A percentile compares a stretch with the other conserved stretches of the same genome.
Evolutionary conservation across 2,113 vertebrate species (phyloP).

Genomic region (Cynocephalus volans): DNA sequence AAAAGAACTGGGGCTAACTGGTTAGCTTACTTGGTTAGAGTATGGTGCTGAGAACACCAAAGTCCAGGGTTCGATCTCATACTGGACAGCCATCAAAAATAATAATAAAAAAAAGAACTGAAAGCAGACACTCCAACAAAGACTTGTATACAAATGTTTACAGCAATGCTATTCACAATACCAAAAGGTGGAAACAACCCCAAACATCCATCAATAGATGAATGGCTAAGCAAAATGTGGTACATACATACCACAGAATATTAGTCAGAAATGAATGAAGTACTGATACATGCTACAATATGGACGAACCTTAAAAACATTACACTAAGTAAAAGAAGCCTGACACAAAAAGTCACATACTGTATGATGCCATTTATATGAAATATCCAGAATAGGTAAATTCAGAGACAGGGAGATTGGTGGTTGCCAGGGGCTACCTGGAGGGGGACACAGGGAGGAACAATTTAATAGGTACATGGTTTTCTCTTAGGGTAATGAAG

Average conservation of each 20-base stretch:
- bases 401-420: not conserved
- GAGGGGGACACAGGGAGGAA: not conserved
- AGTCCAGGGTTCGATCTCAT: no score
- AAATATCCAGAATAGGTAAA: conserved; percentile 6
- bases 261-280: no score
- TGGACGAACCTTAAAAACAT: not conserved
- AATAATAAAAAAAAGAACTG: not conserved
- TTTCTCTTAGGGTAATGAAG: not conserved
- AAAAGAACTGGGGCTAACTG: not conserved
- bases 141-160: not conserved
- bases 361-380: not conserved
- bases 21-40: no score
- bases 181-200: not conserved
- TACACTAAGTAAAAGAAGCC: not conserved
- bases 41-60: no score
- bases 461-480: not conserved
- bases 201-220: not conserved
- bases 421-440: not conserved
- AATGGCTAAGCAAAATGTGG: no score
- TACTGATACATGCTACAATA: no score
- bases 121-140: conserved; percentile 23
- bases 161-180: not conserved
- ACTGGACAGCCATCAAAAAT: no score
- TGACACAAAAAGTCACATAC: not conserved
- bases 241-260: no score